Evolutionary conservation across 2,113 vertebrate genomes (phyloP).

Genomic region (Anser brachyrhynchus): DNA sequence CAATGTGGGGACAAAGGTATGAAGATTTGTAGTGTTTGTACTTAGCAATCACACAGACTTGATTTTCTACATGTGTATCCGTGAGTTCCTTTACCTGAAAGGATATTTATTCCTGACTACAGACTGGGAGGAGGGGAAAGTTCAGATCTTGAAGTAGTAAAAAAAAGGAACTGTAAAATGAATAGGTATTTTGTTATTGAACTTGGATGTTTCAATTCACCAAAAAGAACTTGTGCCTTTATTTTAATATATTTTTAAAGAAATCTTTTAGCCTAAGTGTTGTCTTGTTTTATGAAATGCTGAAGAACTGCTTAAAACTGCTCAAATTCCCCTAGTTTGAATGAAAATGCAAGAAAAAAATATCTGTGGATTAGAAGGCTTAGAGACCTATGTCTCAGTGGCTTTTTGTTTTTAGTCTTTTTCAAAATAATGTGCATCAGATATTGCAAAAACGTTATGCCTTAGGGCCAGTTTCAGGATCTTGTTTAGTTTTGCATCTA

Average conservation of each 20-base stretch:
- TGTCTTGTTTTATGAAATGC: background rate
- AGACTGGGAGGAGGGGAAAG: background rate
- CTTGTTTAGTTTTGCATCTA: background rate
- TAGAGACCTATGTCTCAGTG: background rate
- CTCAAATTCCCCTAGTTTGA: too few relatives aligned
- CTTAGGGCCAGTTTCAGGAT: background rate
- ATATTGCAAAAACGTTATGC: background rate
- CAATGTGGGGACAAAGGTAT: background rate
- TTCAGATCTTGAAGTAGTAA: background rate
- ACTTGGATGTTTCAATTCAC: background rate
- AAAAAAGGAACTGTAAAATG: background rate
- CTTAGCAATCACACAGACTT: rapidly evolving
- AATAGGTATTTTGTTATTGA: background rate
- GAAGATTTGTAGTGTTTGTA: background rate
- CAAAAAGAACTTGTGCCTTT: background rate
- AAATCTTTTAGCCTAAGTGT: background rate
- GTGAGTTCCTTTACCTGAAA: background rate
- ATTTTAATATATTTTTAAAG: background rate
- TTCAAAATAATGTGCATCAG: background rate
- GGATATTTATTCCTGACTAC: background rate
- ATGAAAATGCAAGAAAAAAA: background rate
- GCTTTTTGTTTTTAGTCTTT: background rate
- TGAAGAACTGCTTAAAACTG: background rate
- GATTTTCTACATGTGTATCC: background rate
- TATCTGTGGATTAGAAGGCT: background rate